Conservation (phyloP, 2,888 invertebrate species). For the Eulithis testata region DNA sequence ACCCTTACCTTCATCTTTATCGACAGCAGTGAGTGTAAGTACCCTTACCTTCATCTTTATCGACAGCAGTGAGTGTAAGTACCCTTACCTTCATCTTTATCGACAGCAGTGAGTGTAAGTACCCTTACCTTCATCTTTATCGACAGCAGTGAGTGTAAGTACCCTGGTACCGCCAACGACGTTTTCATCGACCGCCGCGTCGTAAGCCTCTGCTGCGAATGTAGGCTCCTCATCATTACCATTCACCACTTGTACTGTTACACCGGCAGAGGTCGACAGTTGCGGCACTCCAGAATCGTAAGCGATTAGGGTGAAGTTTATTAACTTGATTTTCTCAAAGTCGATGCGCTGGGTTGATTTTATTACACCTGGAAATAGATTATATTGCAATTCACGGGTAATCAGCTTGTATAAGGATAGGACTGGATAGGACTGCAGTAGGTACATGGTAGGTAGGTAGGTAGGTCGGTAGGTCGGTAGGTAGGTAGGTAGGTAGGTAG, state of each 20-base stretch:
- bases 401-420: too few species aligned
- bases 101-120: too few species aligned
- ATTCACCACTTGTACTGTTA: constrained; percentile 91
- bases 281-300: constrained; percentile 95
- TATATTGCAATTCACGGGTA: background rate
- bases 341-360: constrained; percentile 91
- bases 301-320: constrained; percentile 92
- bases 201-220: constrained; percentile 88
- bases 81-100: too few species aligned
- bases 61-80: too few species aligned
- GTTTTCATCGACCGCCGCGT: constrained; percentile 90
- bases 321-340: constrained; percentile 90
- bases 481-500: too few species aligned
- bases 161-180: constrained; percentile 89
- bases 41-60: too few species aligned
- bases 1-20: too few species aligned
- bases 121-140: constrained; percentile 92
- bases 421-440: too few species aligned
- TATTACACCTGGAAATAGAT: constrained; percentile 86
- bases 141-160: constrained; percentile 89
- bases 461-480: too few species aligned
- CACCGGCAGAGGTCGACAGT: constrained; percentile 90
- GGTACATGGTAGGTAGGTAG: too few species aligned
- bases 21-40: too few species aligned
- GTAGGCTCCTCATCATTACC: constrained; percentile 95